These are phyloP conservation scores for Melipona quadrifasciata DNA, from an alignment of 1,140 invertebrate species.

Conservation along the genomic window DNA sequence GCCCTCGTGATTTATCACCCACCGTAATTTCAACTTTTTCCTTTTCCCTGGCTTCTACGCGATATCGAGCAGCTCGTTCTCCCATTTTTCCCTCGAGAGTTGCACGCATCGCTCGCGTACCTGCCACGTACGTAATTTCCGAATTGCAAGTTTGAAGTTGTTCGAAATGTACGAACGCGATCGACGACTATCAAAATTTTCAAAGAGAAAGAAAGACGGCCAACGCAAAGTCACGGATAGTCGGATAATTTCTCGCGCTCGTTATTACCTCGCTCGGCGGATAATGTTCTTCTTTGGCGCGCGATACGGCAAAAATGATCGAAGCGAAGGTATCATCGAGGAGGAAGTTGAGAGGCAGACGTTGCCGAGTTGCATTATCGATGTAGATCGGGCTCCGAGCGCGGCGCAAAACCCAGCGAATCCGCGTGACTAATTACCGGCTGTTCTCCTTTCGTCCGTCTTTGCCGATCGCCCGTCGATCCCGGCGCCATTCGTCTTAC, in stretches of 20 bases:
- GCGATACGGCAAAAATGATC: not conserved
- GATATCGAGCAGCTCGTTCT: too few relatives aligned
- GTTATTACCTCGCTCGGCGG: not conserved
- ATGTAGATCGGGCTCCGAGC: conserved; percentile 21
- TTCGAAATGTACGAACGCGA: too few relatives aligned
- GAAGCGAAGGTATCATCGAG: not conserved
- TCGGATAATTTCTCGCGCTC: not conserved
- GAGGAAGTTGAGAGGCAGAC: not conserved
- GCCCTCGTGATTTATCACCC: too few relatives aligned
- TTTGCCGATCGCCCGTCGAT: conserved; percentile 35
- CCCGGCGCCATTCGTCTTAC: conserved; percentile 53
- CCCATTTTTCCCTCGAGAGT: too few relatives aligned
- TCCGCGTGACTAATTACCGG: conserved; percentile 59
- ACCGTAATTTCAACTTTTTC: too few relatives aligned
- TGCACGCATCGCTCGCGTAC: too few relatives aligned
- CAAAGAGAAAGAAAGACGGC: too few relatives aligned
- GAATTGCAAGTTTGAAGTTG: too few relatives aligned
- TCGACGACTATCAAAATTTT: too few relatives aligned
- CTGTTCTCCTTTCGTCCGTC: conserved; percentile 36
- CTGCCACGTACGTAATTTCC: too few relatives aligned
- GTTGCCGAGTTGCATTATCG: conserved; percentile 21
- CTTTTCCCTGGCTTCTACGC: too few relatives aligned
- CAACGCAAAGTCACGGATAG: not conserved
- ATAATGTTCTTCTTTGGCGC: not conserved
- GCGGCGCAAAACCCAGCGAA: conserved; percentile 5